Conservation (phyloP, 1,140 invertebrate genomes). For the Monomorium pharaonis region DNA sequence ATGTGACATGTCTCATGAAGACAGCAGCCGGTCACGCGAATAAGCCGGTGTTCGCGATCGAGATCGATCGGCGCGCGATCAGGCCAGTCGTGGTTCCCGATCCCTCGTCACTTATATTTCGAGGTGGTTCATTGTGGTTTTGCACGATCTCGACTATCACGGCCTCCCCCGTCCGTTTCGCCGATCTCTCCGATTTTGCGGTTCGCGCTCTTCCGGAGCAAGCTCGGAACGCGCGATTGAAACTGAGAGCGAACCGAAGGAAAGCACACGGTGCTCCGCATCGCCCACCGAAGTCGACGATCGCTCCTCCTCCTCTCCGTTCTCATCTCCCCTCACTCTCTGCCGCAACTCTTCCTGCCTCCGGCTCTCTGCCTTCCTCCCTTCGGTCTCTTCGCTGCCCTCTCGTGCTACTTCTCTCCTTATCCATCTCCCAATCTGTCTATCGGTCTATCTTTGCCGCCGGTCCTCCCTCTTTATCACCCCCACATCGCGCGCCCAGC, state of each 20-base stretch:
- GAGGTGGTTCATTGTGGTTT: background rate
- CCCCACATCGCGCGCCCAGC: constrained; percentile 16
- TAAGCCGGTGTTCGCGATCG: background rate
- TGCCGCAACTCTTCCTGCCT: background rate
- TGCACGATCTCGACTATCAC: background rate
- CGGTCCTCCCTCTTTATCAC: constrained; percentile 37
- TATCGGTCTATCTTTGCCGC: constrained; percentile 11
- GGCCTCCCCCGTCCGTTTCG: background rate
- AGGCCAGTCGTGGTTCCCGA: background rate
- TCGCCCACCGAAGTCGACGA: constrained; percentile 64
- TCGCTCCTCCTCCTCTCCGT: constrained; percentile 57
- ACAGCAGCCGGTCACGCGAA: background rate
- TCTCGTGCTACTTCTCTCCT: background rate
- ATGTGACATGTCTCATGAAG: background rate
- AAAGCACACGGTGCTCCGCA: constrained; percentile 40
- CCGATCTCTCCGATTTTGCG: background rate
- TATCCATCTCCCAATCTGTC: constrained; percentile 34
- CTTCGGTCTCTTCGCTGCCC: background rate
- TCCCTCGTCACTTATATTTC: background rate
- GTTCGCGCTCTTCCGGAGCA: constrained; percentile 36
- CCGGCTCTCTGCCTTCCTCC: background rate
- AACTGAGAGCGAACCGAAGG: constrained; percentile 68
- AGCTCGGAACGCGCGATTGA: constrained; percentile 70
- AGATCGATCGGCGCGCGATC: background rate
- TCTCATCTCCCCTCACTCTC: background rate